Evolutionary conservation across 2,797 vertebrate genomes (phyloP), one percentile per base, ranked within the genome.

Genomic region (Champsocephalus gunnari): DNA sequence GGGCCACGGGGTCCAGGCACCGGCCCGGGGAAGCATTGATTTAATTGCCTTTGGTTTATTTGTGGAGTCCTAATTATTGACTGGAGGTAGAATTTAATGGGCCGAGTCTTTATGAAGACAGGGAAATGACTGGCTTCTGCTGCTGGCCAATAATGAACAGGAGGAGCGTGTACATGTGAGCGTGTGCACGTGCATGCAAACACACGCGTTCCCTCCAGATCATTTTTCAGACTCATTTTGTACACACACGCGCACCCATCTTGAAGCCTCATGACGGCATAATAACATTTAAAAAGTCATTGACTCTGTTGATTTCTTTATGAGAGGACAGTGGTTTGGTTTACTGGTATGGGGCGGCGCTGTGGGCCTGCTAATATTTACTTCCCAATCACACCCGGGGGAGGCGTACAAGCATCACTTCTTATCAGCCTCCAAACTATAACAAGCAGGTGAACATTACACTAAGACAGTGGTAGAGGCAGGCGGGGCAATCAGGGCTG

Each of bases 11-110:
- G 96, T 96, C 92, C 92, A 92, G 94, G 90, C 89, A 85, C 87
- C 66, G 70, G 83, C 89, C 93, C 92, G 82, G 89, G 95, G 96
- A 95, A 96, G 96, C 96, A 98, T 97, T 96, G 97, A 97, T 98
- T 97, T 99, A 99, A 99, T 99, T 98, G 97, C 97, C 93, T 95
- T 93, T 94, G 95, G 97, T 97, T 98, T 99, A 98, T 99, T 98
- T 98, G 97, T 97, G 95, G 96, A 96, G 95, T 96, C 96, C 97
- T 99, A 98, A 99, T 99, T 98, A 98, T 98, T 98, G 97, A 98
- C 97, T 97, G 96, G 97, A 99, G 97, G 96, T 97, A 97, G 97
- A 96, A 93, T 97, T 97, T 97, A 98, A 98, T 97, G 95, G 96
- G 95, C 92, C 94, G 94, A 93, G 95, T 94, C 96, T 97, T 98